Evolutionary conservation across 2,797 vertebrate genomes (phyloP).

Genomic region (Molossus molossus): DNA sequence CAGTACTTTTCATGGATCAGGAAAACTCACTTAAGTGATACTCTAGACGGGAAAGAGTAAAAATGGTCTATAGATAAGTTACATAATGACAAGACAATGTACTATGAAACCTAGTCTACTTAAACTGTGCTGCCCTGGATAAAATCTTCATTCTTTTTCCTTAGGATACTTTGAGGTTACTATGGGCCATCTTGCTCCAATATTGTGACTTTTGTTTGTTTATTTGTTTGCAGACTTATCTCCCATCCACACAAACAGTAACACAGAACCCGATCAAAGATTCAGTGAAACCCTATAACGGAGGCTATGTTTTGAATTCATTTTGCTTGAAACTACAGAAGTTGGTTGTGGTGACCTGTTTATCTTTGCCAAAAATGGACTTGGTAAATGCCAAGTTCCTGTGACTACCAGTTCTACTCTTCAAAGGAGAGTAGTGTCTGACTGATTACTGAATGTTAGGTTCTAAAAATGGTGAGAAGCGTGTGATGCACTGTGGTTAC

Average conservation of each 20-base stretch:
- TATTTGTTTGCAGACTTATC: neutral
- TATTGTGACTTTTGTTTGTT: neutral
- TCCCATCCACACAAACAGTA: neutral
- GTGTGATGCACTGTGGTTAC: neutral
- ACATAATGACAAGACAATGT: neutral
- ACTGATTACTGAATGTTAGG: neutral
- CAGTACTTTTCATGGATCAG: neutral
- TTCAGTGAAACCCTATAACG: neutral
- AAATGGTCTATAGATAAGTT: constrained; percentile 1
- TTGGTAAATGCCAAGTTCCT: neutral
- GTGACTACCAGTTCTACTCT: neutral
- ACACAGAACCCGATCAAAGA: neutral
- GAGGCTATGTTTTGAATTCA: neutral
- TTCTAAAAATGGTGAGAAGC: neutral
- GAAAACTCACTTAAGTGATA: constrained; percentile 22
- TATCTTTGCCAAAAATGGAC: neutral
- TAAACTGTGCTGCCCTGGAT: neutral
- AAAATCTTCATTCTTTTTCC: neutral
- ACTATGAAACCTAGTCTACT: neutral
- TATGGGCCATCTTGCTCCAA: neutral
- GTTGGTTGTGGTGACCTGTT: neutral
- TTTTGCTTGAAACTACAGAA: constrained; percentile 20
- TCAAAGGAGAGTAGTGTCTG: neutral
- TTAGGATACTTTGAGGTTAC: neutral
- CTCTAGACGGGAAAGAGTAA: constrained; percentile 18